Base-by-base conservation (phyloP, 2,113 vertebrate genomes). In the Microtus ochrogaster region DNA sequence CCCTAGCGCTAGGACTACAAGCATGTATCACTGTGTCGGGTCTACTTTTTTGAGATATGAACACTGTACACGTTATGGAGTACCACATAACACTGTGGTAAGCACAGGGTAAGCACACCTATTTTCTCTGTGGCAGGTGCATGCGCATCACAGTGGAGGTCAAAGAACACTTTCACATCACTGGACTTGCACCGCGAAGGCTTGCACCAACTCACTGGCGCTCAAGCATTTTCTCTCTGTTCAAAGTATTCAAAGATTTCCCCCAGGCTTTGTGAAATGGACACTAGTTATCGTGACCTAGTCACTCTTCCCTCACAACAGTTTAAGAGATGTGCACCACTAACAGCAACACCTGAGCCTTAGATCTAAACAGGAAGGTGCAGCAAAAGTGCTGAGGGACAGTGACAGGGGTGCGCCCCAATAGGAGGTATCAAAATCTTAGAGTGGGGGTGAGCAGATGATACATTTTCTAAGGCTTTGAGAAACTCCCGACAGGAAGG, bases 401-500 rank as follows among this genome's bases (percentile, higher is more conserved):
- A 90, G 52, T 26, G 28, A 92, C 11, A 3, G 52, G 82, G 30
- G 3, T 26, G 68, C 3, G 39, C 17, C 58, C n/a, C 52, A 96
- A 96, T 41, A 77, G 2, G 3, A 89, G 3, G 0, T 7, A 92
- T 79, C 30, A 76, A 88, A 90, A 93, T 17, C n/a, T 90, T 61
- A 44, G 13, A 49, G 4, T 36, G 9, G 2, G 1, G n/a, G 3
- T 3, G 22, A 9, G 10, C 78, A 41, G 2, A 3, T 0, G 49
- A 21, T 36, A 52, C 21, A 16, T 77, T 91, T 85, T 24, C 49
- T 28, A 92, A 94, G 41, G 21, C 12, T 55, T 70, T 91, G 49
- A 93, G 30, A 88, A 83, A 30, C 65, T 84, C 47, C 87, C n/a
- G 68, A 94, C 26, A 21, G 26, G 92, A 91, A 91, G 28, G 74